A percentile compares a stretch with the other conserved stretches of the same genome.
These are phyloP conservation scores for Andrena chrysosceles DNA, from an alignment of 2,888 invertebrate species.

Conservation along the genomic window DNA sequence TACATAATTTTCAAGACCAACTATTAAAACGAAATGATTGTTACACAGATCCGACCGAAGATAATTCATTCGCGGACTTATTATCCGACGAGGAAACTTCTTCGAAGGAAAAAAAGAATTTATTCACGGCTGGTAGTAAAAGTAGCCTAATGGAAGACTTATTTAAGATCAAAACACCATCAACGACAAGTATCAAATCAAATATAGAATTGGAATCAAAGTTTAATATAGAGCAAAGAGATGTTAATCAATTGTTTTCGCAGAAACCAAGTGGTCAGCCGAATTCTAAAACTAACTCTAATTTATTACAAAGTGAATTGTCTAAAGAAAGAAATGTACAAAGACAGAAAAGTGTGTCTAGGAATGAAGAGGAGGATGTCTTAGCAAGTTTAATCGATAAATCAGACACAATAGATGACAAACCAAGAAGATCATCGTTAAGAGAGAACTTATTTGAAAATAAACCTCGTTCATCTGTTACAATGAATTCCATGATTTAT, in stretches of 20 bases:
- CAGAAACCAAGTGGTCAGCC: conserved; percentile 39
- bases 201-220: conserved; percentile 26
- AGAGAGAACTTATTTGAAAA: conserved; percentile 79
- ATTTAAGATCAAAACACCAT: conserved; percentile 74
- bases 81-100: conserved; percentile 72
- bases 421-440: conserved; percentile 72
- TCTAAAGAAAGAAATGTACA: conserved; percentile 24
- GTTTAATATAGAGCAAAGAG: conserved; percentile 5
- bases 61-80: conserved; percentile 74
- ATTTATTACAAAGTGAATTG: conserved; percentile 28
- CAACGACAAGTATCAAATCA: conserved; percentile 50
- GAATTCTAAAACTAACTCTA: conserved; percentile 41
- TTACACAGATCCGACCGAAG: conserved; percentile 54
- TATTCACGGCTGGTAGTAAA: conserved; percentile 56
- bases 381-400: conserved; percentile 56
- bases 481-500: conserved; percentile 34
- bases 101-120: conserved; percentile 55
- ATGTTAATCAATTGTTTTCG: conserved; percentile 30
- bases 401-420: conserved; percentile 56
- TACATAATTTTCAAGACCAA: not conserved
- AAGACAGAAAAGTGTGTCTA: conserved; percentile 27
- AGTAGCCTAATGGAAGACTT: conserved; percentile 74
- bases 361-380: conserved; percentile 59
- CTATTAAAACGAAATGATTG: conserved; percentile 18
- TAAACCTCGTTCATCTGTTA: conserved; percentile 48